Evolutionary conservation across 2,113 vertebrate genomes (phyloP).

Genomic region (Actenoides lindsayi): DNA sequence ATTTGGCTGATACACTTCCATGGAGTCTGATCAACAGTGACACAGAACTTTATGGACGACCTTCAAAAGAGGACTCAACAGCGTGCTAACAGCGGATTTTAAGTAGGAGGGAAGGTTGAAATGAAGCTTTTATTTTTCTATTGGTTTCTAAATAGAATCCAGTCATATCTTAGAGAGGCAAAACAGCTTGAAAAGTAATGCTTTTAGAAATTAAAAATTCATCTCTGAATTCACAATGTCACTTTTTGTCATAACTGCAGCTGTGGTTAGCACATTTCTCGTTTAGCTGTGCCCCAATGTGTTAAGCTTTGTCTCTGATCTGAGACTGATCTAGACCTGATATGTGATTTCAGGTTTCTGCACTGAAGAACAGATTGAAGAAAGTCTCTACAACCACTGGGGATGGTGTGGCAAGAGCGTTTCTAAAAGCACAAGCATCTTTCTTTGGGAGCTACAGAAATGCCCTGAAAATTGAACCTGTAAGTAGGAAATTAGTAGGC

Average conservation of each 20-base stretch:
- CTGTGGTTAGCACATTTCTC: background rate
- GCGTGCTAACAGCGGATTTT: background rate
- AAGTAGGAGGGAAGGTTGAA: background rate
- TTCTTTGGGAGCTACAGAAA: constrained; percentile 96
- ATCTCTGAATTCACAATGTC: background rate
- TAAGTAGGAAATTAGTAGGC: constrained; percentile 74
- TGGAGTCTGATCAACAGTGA: background rate
- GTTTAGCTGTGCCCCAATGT: background rate
- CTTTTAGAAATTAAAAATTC: background rate
- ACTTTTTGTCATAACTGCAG: background rate
- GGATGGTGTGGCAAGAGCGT: constrained; percentile 91
- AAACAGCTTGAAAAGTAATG: constrained; percentile 26
- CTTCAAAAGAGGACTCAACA: background rate
- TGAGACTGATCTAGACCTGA: background rate
- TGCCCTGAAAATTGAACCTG: constrained; percentile 91
- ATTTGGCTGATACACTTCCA: background rate
- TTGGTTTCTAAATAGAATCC: constrained; percentile 4
- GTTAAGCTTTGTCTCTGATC: background rate
- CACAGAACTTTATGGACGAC: background rate
- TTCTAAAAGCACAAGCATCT: constrained; percentile 93
- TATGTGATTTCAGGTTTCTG: constrained; percentile 83
- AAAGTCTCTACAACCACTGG: constrained; percentile 94
- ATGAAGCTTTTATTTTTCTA: background rate
- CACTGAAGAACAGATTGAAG: constrained; percentile 92
- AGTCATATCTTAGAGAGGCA: background rate